Evolutionary conservation across 92 coral and sea anemone genomes (phyloP), one percentile per base, ranked within the genome.

Genomic region (Bergia puertoricense): DNA sequence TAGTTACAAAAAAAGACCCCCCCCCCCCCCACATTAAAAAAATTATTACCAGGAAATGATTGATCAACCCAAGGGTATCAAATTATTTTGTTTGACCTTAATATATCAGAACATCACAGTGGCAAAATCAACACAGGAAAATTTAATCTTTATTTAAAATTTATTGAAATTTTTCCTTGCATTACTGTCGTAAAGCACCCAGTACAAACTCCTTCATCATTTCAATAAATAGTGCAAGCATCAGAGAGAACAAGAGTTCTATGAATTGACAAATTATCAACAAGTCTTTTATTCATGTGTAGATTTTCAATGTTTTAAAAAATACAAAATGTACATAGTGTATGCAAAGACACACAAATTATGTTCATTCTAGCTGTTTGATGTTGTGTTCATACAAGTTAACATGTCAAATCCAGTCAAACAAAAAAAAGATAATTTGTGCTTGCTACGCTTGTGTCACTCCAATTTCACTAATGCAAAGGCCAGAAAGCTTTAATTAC

Each of bases 271-370:
- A 76, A 76, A 40, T 42, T 40, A 76, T 76, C 54, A 74, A 37
- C 42, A 75, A 41, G 45, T 40, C 77, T 69, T 80, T 84, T 84
- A 84, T 84, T 84, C 66, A 48, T 72, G 65, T 42, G 59, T 41
- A 41, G 50, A 69, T 84, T 45, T 56, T 45, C 57, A 2, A 45
- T 23, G 62, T 71, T 50, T 46, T 68, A 82, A 82, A 36, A 62
- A 62, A 84, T 30, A 84, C 69, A 69, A 71, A 84, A 84, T 84
- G 87, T 84, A 84, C 87, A 84, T 48, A 68, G 65, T 69, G 79
- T 71, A 72, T 84, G 66, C 77, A 30, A 6, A 3, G 38, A 67
- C 57, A n/a, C 23, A 67, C 76, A 69, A 48, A 11, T 71, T 51
- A 84, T 56, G 68, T 72, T 5, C 79, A 84, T 50, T 71, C 43